Evolutionary conservation across 1,140 invertebrate species (phyloP).

Genomic region (Sminthurinus signatus): DNA sequence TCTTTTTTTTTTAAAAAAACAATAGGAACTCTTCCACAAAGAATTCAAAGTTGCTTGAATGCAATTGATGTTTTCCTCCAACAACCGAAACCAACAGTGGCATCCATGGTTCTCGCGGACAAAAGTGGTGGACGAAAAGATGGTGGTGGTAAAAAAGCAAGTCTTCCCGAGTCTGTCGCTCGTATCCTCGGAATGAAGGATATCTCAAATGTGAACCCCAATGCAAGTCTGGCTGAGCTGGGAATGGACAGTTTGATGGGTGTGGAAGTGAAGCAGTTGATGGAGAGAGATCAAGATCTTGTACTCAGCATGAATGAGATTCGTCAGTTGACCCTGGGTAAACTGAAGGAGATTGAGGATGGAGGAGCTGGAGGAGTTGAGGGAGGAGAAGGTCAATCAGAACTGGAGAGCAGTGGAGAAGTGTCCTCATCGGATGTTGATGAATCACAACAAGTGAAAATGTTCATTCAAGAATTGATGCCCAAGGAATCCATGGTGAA

Average conservation of each 20-base stretch:
- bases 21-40: constrained; percentile 88
- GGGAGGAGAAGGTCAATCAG: constrained; percentile 13
- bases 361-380: constrained; percentile 44
- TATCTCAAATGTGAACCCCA: constrained; percentile 62
- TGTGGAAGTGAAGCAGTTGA: constrained; percentile 74
- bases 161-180: constrained; percentile 67
- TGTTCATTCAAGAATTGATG: constrained; percentile 46
- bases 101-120: constrained; percentile 66
- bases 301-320: constrained; percentile 75
- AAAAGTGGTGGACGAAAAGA: constrained; percentile 49
- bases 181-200: constrained; percentile 88
- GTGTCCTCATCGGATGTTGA: neutral
- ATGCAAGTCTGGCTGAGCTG: constrained; percentile 75
- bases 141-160: constrained; percentile 57
- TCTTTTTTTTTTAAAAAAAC: no score
- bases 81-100: constrained; percentile 74
- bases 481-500: constrained; percentile 50
- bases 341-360: constrained; percentile 60
- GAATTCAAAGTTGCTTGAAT: constrained; percentile 78
- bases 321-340: constrained; percentile 65
- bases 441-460: constrained; percentile 43
- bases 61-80: constrained; percentile 83
- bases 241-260: constrained; percentile 97
- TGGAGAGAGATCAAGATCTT: constrained; percentile 75
- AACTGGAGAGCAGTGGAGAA: neutral